Evolutionary conservation across 1,140 invertebrate species (phyloP).

Genomic region (Drosophila nigrodunni): DNA sequence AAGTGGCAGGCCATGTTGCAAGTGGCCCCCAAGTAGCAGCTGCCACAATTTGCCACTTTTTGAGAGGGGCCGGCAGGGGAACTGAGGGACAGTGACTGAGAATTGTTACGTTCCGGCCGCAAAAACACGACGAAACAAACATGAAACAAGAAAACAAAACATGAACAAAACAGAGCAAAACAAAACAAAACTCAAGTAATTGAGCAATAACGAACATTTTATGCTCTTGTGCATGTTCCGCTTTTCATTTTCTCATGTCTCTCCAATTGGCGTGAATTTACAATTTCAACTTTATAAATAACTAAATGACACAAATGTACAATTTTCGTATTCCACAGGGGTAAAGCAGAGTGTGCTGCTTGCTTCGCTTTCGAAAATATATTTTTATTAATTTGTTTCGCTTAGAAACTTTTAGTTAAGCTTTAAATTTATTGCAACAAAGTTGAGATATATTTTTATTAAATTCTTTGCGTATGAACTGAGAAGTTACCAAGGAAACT

Average conservation of each 20-base stretch:
- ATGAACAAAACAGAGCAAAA: constrained; percentile 21
- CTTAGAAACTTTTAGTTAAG: neutral
- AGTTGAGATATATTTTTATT: neutral
- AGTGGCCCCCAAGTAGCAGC: constrained; percentile 77
- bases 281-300: constrained; percentile 19
- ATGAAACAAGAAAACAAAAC: constrained; percentile 15
- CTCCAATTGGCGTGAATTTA: constrained; percentile 6
- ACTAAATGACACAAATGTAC: constrained; percentile 3
- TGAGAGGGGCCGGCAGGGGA: neutral
- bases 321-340: neutral
- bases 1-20: constrained; percentile 49
- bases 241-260: constrained; percentile 25
- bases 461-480: neutral
- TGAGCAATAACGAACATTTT: constrained; percentile 52
- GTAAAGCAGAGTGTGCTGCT: neutral
- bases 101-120: constrained; percentile 20
- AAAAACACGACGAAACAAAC: constrained; percentile 35
- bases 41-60: constrained; percentile 62
- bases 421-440: neutral
- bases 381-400: too few relatives aligned
- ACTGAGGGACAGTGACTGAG: neutral
- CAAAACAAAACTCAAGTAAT: constrained; percentile 37
- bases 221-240: constrained; percentile 40
- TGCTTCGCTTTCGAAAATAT: neutral
- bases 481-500: too few relatives aligned